Percentiles rank a stretch among this genome's conserved stretches.
phyloP scores from a whole-genome alignment of 2,888 invertebrate genomes.

The Pollenia amentaria region DNA sequence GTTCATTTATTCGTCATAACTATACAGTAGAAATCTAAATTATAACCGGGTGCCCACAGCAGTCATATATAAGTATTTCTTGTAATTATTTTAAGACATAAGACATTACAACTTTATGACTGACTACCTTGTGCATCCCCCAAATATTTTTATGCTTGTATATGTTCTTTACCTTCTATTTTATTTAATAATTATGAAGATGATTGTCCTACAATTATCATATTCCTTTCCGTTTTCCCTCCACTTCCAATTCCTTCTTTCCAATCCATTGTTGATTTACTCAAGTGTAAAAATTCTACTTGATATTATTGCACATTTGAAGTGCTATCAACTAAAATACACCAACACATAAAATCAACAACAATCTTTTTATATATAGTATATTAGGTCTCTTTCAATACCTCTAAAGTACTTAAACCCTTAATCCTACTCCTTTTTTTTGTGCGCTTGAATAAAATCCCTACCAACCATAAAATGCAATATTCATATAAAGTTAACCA shows the following conservation, averaged over 20 bases:
- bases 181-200: not conserved
- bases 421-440: conserved; percentile 17
- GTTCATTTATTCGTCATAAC: too few relatives aligned
- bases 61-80: too few relatives aligned
- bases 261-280: conserved; percentile 2
- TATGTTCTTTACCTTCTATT: too few relatives aligned
- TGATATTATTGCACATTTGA: conserved; percentile 52
- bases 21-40: too few relatives aligned
- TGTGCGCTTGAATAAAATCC: conserved; percentile 38
- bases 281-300: conserved; percentile 61
- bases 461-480: conserved; percentile 63
- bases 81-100: too few relatives aligned
- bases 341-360: conserved; percentile 5
- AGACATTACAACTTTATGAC: too few relatives aligned
- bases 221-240: not conserved
- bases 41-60: too few relatives aligned
- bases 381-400: conserved; percentile 56
- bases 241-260: not conserved
- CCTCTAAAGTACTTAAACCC: conserved; percentile 58
- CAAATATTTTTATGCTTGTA: too few relatives aligned
- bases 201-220: not conserved
- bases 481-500: conserved; percentile 32
- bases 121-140: too few relatives aligned
- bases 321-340: conserved; percentile 67
- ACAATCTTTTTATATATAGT: not conserved